These are phyloP conservation scores for Tauraco hartlaubi DNA, from an alignment of 2,797 vertebrate species.

Conservation along the genomic window DNA sequence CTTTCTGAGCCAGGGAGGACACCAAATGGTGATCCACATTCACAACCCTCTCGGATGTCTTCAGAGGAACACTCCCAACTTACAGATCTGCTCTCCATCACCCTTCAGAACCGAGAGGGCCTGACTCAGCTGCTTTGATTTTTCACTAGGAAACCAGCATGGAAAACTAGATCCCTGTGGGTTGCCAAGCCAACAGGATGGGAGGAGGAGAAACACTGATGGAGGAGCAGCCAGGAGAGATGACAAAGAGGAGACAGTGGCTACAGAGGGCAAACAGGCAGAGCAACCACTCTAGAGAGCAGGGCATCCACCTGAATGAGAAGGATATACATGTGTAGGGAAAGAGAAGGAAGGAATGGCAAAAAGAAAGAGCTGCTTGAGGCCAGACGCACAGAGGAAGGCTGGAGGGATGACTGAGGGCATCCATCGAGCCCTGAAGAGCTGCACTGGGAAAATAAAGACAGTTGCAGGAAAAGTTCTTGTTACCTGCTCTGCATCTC, in stretches of 20 bases:
- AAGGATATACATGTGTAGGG: not conserved
- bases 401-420: not conserved
- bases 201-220: not conserved
- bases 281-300: not conserved
- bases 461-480: not conserved
- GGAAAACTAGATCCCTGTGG: not conserved
- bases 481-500: constrained; percentile 92
- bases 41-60: not conserved
- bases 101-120: not conserved
- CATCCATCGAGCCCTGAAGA: not conserved
- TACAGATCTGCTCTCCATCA: not conserved
- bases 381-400: not conserved
- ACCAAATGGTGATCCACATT: constrained; percentile 19
- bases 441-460: not conserved
- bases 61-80: not conserved
- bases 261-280: not conserved
- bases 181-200: not conserved
- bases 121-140: constrained; percentile 3
- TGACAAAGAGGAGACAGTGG: not conserved
- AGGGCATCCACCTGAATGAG: not conserved
- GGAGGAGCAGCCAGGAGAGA: not conserved
- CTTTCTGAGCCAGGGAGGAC: not conserved
- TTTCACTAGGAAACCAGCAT: not conserved
- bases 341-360: not conserved
- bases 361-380: not conserved